These are phyloP conservation scores for Steinernema hermaphroditum DNA, from an alignment of 2,888 invertebrate genomes.

Conservation along the genomic window DNA sequence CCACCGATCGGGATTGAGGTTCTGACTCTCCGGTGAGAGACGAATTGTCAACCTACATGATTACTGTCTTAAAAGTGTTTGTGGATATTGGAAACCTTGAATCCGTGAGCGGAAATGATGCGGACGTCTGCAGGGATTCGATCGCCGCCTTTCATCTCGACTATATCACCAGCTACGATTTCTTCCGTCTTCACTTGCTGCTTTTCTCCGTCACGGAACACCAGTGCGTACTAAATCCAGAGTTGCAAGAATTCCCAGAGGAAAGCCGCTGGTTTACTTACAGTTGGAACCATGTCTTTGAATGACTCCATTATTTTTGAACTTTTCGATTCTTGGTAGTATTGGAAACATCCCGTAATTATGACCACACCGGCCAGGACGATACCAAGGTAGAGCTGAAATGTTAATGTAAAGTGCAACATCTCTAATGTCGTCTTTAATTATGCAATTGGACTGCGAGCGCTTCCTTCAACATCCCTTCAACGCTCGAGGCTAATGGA, in stretches of 20 bases:
- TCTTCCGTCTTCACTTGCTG: conserved; percentile 69
- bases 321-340: conserved; percentile 72
- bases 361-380: conserved; percentile 73
- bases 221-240: conserved; percentile 78
- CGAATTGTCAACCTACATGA: conserved; percentile 68
- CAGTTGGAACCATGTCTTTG: conserved; percentile 73
- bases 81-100: conserved; percentile 73
- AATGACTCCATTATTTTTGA: conserved; percentile 73
- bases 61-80: no score
- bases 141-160: conserved; percentile 97
- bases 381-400: conserved; percentile 38
- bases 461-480: no score
- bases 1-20: conserved; percentile 68
- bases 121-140: conserved; percentile 94
- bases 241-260: neutral
- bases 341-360: conserved; percentile 76
- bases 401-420: no score
- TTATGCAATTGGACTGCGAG: no score
- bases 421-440: no score
- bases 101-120: conserved; percentile 87
- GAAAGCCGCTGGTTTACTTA: conserved; percentile 45
- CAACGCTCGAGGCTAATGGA: conserved; percentile 9
- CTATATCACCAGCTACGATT: conserved; percentile 90
- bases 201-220: conserved; percentile 71
- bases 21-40: conserved; percentile 70